A percentile compares a stretch with the other conserved stretches of the same genome.
These are phyloP conservation scores for Helleia helle DNA, from an alignment of 2,888 invertebrate genomes.

Conservation along the genomic window DNA sequence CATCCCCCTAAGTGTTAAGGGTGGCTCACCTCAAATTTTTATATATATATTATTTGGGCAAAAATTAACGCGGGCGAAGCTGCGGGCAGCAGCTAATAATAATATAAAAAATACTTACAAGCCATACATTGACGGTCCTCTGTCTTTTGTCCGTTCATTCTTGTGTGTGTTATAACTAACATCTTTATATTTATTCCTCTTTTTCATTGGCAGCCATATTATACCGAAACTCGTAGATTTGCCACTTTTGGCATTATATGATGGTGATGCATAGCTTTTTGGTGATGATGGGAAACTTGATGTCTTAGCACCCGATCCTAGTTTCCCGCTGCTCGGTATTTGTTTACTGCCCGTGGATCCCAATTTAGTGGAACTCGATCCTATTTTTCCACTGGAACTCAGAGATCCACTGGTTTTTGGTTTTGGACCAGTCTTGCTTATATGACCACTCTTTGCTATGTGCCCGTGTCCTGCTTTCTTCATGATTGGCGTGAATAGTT, in stretches of 20 bases:
- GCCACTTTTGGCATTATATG: conserved; percentile 33
- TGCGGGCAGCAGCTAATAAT: too few relatives aligned
- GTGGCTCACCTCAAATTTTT: too few relatives aligned
- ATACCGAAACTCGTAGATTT: conserved; percentile 48
- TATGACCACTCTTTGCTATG: conserved; percentile 27
- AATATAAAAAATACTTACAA: conserved; percentile 35
- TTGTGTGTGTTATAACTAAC: conserved; percentile 40
- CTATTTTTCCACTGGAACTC: conserved; percentile 8
- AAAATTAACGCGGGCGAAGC: too few relatives aligned
- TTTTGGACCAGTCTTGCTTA: conserved; percentile 33
- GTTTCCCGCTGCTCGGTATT: conserved; percentile 9
- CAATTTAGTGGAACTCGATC: background rate
- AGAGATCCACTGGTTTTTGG: background rate
- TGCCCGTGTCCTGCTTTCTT: conserved; percentile 31
- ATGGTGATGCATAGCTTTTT: conserved; percentile 32
- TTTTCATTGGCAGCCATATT: conserved; percentile 54
- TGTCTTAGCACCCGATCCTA: conserved; percentile 14
- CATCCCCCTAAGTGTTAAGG: too few relatives aligned
- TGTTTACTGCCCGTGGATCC: conserved; percentile 22
- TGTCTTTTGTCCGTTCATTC: conserved; percentile 35
- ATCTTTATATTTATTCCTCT: conserved; percentile 45
- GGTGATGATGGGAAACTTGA: conserved; percentile 16
- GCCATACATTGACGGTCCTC: conserved; percentile 55
- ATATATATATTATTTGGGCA: too few relatives aligned
- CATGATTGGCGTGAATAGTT: conserved; percentile 43